Base-by-base conservation (phyloP, 2,797 vertebrate species). In the Hydrolagus colliei region DNA sequence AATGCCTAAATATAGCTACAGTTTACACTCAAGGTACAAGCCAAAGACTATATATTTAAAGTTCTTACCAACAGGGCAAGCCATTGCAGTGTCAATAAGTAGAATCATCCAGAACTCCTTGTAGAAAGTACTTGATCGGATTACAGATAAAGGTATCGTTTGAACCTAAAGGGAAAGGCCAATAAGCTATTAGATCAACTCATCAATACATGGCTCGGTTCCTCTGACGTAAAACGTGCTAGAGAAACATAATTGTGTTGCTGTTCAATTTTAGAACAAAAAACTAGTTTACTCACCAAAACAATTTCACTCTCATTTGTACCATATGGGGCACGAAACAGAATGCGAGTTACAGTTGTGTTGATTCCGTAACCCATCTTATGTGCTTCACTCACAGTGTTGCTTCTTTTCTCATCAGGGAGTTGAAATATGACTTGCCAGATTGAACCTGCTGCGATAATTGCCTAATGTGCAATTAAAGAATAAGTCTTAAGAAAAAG, bases 351-450 rank as follows among this genome's bases (percentile, higher is more conserved):
- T 0, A 89, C 87, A 0, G 94, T 95, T 0, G 77, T 85, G 12
- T 87, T 94, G 72, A 95, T 88, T 2, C 93, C 89, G 65, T 96
- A 96, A 4, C 95, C 96, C 14, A 90, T 90, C 10, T 90, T 87
- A 75, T 92, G 92, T 3, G 94, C 94, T 86, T 95, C 94, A 0
- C 85, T 90, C 86, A 93, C 87, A 35, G 91, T 85, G 91, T 97
- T 91, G 0, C 92, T 86, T 16, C 72, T 91, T 88, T 92, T 92
- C 1, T 91, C 90, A 76, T 93, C 91, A 0, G 92, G 89, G 0
- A 87, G 91, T 87, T 94, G 93, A 89, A 97, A 96, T 0, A 95
- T 93, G 73, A 95, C 87, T 89, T 96, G 95, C 87, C 92, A 92
- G 71, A 94, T 68, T 63, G 87, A 92, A 87, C 91, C 87, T 14